Evolutionary conservation across 1,140 invertebrate species (phyloP).

Genomic region (Bradysia coprophila): DNA sequence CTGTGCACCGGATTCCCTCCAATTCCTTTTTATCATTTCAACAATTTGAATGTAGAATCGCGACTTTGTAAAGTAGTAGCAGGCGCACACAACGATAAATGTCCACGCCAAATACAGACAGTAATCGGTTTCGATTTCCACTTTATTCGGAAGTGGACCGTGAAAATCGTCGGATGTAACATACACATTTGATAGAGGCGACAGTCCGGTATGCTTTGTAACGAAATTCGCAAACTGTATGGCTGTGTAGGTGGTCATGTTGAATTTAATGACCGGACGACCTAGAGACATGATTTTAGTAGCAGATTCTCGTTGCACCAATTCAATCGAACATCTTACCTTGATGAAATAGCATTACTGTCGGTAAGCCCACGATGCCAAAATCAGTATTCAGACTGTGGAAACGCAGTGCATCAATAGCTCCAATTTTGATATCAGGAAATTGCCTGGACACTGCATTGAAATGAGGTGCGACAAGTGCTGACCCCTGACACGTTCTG

Average conservation of each 20-base stretch:
- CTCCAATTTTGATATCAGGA: slow-evolving; percentile 71
- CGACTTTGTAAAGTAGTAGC: slow-evolving; percentile 62
- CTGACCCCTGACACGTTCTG: slow-evolving; percentile 75
- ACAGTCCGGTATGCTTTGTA: slow-evolving; percentile 53
- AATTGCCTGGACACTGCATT: slow-evolving; percentile 72
- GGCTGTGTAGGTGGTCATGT: slow-evolving; percentile 63
- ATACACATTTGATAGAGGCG: slow-evolving; percentile 37
- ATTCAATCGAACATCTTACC: slow-evolving; percentile 15
- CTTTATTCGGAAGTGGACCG: slow-evolving; percentile 56
- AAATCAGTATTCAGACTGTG: slow-evolving; percentile 79
- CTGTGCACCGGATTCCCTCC: slow-evolving; percentile 79
- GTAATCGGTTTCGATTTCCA: slow-evolving; percentile 58
- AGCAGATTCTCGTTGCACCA: no score
- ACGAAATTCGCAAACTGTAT: slow-evolving; percentile 69
- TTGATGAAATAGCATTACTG: slow-evolving; percentile 83
- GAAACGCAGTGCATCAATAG: slow-evolving; percentile 74
- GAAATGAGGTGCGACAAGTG: slow-evolving; percentile 70
- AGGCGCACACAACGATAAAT: slow-evolving; percentile 59
- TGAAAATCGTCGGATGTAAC: slow-evolving; percentile 59
- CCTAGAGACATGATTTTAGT: no score
- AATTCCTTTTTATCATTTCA: slow-evolving; percentile 69
- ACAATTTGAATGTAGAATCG: slow-evolving; percentile 61
- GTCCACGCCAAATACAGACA: slow-evolving; percentile 67
- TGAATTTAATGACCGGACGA: slow-evolving; percentile 67
- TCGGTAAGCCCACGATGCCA: slow-evolving; percentile 86